Conservation (phyloP, 2,113 vertebrate genomes). For the Patagioenas fasciata region DNA sequence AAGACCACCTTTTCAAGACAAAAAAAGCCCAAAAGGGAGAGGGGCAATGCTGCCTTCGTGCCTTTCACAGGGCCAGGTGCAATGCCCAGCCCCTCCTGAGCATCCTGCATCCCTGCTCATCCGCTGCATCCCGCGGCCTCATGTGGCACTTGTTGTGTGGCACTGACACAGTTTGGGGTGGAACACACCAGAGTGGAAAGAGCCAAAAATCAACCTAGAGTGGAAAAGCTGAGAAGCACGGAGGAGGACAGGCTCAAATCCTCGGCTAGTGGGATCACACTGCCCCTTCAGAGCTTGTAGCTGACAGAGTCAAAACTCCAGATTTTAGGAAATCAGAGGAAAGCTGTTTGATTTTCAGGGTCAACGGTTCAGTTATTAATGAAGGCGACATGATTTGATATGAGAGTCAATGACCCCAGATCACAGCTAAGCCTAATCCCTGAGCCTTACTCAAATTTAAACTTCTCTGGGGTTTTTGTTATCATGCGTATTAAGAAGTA, state of each 20-base stretch:
- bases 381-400: conserved; percentile 5
- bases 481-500: background rate
- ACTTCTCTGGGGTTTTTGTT: background rate
- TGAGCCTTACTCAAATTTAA: background rate
- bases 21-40: background rate
- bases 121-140: rapidly evolving
- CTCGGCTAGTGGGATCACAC: rapidly evolving
- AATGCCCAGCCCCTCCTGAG: background rate
- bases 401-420: background rate
- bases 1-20: background rate
- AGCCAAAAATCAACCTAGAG: background rate
- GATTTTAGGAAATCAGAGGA: background rate
- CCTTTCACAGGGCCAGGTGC: background rate
- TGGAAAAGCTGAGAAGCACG: background rate
- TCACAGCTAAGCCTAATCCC: background rate
- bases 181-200: rapidly evolving
- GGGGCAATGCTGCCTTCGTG: background rate
- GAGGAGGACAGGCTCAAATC: background rate
- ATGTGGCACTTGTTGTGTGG: rapidly evolving
- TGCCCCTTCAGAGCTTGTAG: background rate
- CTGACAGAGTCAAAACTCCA: background rate
- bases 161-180: background rate
- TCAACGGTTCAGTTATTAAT: background rate
- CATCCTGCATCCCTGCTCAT: rapidly evolving
- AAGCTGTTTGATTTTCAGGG: conserved; percentile 21